Base-by-base conservation (phyloP, 2,797 vertebrate genomes). In the Catharus ustulatus region DNA sequence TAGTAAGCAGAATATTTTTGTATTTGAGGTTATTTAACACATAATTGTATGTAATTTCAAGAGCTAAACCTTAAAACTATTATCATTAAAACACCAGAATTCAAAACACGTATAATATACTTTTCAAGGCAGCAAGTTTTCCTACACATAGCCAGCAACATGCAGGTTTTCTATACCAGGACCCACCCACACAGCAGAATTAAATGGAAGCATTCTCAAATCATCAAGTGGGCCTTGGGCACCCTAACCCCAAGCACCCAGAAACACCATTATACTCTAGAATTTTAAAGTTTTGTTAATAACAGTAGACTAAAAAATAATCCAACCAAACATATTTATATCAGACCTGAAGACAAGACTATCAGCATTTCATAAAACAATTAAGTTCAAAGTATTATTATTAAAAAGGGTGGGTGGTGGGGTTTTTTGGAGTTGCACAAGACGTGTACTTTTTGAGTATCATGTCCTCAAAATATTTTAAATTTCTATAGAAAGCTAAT, bases 341-440 rank as follows among this genome's bases (percentile, higher is more conserved):
- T 51, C 32, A 38, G 18, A 76, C 8, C 18, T 63, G 71, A 72
- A 57, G 13, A 63, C 1, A 1, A 82, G 26, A 52, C 10, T 38
- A 66, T 2, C 15, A 19, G 10, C 40, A 72, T 43, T 68, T 1
- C 9, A 57, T 79, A 71, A 45, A 27, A 3, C 0, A 49, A 75
- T 7, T 2, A 43, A 57, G 8, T 55, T 48, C 22, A 20, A 36
- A 74, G 46, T 16, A 61, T 51, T 42, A 38, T 48, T 72, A 34
- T 20, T 27, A 76, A 63, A 10, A 66, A 83, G 7, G 3, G 9
- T 11, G 0, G 3, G 18, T 29, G 2, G 4, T 30, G 3, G 3
- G 5, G 19, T 18, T 14, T 58, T 20, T 10, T 19, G 11, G 23
- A 55, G 19, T 27, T 67, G 27, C 14, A 67, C 6, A 63, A 57